Conservation (phyloP, 2,888 invertebrate genomes). For the Ectemnius lituratus region DNA sequence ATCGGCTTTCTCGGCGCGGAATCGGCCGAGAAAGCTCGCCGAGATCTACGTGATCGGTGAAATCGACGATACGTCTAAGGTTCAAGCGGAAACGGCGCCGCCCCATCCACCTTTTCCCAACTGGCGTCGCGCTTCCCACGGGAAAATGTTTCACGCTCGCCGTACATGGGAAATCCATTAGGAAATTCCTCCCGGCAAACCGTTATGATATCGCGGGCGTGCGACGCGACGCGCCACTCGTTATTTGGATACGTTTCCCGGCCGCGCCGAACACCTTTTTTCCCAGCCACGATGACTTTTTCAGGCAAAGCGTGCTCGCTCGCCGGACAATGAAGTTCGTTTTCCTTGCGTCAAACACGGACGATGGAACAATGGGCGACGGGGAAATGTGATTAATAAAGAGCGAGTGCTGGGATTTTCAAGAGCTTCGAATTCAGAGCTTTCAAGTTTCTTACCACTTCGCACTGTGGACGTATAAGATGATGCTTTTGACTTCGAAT, state of each 20-base stretch:
- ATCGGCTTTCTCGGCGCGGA: conserved; percentile 32
- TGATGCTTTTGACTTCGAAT: no score
- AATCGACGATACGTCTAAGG: conserved; percentile 50
- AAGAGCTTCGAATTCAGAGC: no score
- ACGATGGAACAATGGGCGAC: no score
- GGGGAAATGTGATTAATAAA: no score
- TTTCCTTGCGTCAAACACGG: no score
- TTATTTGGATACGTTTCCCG: not conserved
- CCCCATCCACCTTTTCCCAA: conserved; percentile 29
- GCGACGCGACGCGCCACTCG: not conserved
- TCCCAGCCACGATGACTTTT: no score
- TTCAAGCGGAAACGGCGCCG: conserved; percentile 42
- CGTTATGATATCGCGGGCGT: conserved; percentile 8
- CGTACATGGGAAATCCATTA: conserved; percentile 62
- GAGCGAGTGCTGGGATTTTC: no score
- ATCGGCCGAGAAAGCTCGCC: conserved; percentile 32
- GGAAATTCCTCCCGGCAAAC: conserved; percentile 35
- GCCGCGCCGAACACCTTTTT: no score
- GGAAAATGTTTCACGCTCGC: conserved; percentile 53
- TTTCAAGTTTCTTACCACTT: no score
- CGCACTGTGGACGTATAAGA: no score
- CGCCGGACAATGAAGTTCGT: no score
- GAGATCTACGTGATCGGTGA: conserved; percentile 60
- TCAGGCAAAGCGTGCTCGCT: no score
- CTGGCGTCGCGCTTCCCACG: conserved; percentile 46